phyloP scores from a whole-genome alignment of 2,113 vertebrate genomes.

The Chloropsis hardwickii region DNA sequence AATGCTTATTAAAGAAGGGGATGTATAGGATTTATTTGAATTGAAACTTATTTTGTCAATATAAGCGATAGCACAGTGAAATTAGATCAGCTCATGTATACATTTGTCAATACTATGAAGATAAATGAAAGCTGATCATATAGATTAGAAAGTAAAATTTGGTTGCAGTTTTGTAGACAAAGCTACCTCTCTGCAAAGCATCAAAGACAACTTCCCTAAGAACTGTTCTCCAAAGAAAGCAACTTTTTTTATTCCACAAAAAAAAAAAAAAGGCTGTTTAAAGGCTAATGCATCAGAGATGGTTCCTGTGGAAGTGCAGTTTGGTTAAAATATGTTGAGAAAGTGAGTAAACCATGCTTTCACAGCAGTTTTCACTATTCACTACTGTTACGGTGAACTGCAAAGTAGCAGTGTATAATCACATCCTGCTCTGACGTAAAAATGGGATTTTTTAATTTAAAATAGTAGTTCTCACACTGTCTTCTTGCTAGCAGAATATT shows the following conservation, averaged over 20 bases:
- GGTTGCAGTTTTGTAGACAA: background rate
- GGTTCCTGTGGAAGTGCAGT: background rate
- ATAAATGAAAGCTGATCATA: background rate
- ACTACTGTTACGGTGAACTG: background rate
- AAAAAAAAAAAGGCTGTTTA: background rate
- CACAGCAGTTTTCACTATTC: background rate
- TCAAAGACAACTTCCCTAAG: background rate
- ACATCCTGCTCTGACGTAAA: conserved; percentile 28
- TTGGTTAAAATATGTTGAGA: background rate
- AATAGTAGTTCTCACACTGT: background rate
- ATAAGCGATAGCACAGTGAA: background rate
- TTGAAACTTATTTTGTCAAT: background rate
- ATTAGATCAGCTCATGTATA: background rate
- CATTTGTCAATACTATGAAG: background rate
- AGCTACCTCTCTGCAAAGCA: background rate
- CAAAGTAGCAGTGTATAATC: background rate
- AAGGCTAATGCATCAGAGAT: background rate
- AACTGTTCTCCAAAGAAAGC: background rate
- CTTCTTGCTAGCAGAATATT: conserved; percentile 15
- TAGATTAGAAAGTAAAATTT: background rate
- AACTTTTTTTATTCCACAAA: background rate
- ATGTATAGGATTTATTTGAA: background rate
- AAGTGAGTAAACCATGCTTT: background rate
- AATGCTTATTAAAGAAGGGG: background rate
- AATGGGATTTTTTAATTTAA: conserved; percentile 1